Conservation (phyloP, 2,888 invertebrate genomes). For the Flexamia atlantica region DNA sequence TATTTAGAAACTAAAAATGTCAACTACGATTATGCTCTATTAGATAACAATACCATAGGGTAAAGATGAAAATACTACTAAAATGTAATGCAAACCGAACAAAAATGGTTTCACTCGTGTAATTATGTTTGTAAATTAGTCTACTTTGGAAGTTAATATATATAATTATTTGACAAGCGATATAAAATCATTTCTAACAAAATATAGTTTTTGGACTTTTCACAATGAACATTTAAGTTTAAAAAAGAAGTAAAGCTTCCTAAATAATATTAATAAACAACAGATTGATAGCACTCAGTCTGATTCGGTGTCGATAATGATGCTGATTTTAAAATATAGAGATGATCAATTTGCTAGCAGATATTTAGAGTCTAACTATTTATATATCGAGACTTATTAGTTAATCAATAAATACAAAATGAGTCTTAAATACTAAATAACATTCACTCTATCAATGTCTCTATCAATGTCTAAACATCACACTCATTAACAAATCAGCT, state of each 20-base stretch:
- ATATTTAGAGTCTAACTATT: neutral
- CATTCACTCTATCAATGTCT: conserved; percentile 12
- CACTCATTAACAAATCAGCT: conserved; percentile 20
- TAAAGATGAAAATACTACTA: conserved; percentile 8
- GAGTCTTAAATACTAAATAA: conserved; percentile 34
- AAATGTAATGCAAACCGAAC: neutral
- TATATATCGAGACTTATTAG: neutral
- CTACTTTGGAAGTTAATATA: too few relatives aligned
- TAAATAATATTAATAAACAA: too few relatives aligned
- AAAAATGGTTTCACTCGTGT: too few relatives aligned
- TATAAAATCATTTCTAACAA: too few relatives aligned
- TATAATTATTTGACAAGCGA: too few relatives aligned
- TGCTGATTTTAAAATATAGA: too few relatives aligned
- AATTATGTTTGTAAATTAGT: too few relatives aligned
- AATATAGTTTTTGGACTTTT: too few relatives aligned
- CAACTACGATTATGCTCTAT: neutral
- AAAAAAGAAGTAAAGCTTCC: too few relatives aligned
- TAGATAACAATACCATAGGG: neutral
- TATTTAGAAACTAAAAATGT: conserved; percentile 1
- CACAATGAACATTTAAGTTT: too few relatives aligned
- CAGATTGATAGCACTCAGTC: too few relatives aligned
- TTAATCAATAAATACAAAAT: conserved; percentile 29
- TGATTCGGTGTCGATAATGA: too few relatives aligned
- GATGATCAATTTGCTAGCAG: neutral
- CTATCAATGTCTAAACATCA: conserved; percentile 8